Evolutionary conservation across 23 tunicate genomes (phyloP).

Genomic region (Styela clava): DNA sequence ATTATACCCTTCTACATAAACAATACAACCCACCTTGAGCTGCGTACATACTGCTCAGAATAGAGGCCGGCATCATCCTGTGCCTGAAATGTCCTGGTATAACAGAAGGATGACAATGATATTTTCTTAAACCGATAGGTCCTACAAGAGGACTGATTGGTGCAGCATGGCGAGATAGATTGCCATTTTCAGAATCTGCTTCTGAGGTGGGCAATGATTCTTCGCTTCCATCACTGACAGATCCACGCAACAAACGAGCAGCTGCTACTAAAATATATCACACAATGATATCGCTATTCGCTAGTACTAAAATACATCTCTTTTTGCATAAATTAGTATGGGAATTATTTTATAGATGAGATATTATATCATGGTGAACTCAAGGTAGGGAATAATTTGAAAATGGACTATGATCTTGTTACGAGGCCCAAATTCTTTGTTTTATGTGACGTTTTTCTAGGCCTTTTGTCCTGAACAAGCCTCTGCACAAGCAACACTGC

Average conservation of each 20-base stretch:
- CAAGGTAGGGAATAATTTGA: neutral
- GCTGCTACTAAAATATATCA: slow-evolving; percentile 3
- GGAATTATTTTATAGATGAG: too few relatives aligned
- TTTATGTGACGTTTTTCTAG: too few relatives aligned
- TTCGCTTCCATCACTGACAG: slow-evolving; percentile 96
- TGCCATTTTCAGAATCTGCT: slow-evolving; percentile 77
- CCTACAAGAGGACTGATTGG: slow-evolving; percentile 91
- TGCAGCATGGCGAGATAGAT: slow-evolving; percentile 40
- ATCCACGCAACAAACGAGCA: slow-evolving; percentile 62
- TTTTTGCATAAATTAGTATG: too few relatives aligned
- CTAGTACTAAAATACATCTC: too few relatives aligned
- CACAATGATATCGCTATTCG: too few relatives aligned
- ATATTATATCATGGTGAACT: neutral
- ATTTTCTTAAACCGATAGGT: slow-evolving; percentile 33
- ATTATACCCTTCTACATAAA: too few relatives aligned
- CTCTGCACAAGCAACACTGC: too few relatives aligned
- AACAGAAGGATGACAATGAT: slow-evolving; percentile 77
- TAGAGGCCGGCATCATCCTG: slow-evolving; percentile 42
- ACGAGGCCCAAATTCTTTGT: too few relatives aligned
- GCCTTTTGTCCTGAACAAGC: too few relatives aligned
- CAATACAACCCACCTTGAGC: too few relatives aligned
- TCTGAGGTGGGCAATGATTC: slow-evolving; percentile 76
- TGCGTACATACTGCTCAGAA: neutral
- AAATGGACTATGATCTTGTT: too few relatives aligned
- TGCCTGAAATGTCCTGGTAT: slow-evolving; percentile 73